Conservation (phyloP, 2,113 vertebrate genomes). For the Bos javanicus region DNA sequence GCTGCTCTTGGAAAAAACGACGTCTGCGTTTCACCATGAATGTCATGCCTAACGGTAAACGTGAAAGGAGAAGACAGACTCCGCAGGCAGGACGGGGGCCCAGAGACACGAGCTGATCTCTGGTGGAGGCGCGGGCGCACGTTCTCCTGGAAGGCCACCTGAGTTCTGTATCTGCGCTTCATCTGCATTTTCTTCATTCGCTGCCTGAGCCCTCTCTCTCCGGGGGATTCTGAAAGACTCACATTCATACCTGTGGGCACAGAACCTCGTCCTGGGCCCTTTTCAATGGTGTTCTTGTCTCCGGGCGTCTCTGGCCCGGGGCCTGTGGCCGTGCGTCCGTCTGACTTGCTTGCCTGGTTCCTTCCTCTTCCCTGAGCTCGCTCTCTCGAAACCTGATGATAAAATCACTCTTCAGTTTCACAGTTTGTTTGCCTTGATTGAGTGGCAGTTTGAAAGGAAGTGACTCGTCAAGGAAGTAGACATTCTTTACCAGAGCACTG, state of each 20-base stretch:
- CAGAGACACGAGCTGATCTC: neutral
- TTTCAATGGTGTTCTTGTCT: neutral
- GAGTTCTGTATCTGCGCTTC: neutral
- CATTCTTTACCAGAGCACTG: neutral
- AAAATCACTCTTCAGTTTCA: conserved; percentile 61
- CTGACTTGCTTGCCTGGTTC: neutral
- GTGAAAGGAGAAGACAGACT: neutral
- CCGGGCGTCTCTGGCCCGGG: neutral
- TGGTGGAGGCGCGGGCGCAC: neutral
- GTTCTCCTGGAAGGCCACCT: neutral
- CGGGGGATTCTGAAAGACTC: neutral
- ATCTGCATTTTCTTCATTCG: neutral
- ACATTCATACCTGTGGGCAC: neutral
- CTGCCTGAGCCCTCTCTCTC: neutral
- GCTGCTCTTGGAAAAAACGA: conserved; percentile 32
- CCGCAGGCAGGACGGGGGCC: neutral
- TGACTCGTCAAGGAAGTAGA: conserved; percentile 6
- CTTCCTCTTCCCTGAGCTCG: neutral
- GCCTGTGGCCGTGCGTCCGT: neutral
- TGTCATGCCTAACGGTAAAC: conserved; percentile 38
- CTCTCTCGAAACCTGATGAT: conserved; percentile 43
- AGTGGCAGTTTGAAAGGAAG: conserved; percentile 56
- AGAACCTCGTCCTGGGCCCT: neutral
- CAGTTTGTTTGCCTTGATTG: conserved; percentile 60
- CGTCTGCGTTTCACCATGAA: conserved; percentile 7